phyloP scores from a whole-genome alignment of 2,888 invertebrate genomes.

The Macrophya annulata region DNA sequence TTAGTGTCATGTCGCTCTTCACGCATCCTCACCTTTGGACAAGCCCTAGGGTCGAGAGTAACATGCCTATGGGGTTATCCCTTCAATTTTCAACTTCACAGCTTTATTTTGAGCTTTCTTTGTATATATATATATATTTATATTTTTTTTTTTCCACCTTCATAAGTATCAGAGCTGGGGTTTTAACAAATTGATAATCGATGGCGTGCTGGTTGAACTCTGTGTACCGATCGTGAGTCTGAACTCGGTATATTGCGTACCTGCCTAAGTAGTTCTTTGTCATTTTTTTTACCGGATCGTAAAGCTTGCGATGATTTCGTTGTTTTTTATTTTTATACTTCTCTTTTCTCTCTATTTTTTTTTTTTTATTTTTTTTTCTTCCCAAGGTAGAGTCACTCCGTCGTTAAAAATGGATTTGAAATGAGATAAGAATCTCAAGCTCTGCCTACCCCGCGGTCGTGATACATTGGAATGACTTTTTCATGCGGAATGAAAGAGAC shows the following conservation, averaged over 20 bases:
- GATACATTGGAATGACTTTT: conserved; percentile 55
- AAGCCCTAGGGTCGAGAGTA: conserved; percentile 64
- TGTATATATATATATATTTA: conserved; percentile 13
- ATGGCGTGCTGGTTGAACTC: neutral
- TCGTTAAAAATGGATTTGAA: conserved; percentile 55
- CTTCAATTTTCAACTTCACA: conserved; percentile 14
- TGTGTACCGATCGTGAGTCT: neutral
- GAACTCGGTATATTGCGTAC: conserved; percentile 13
- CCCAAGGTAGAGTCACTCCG: neutral
- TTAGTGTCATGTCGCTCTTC: conserved; percentile 77
- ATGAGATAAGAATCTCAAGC: conserved; percentile 40
- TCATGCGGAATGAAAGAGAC: conserved; percentile 49
- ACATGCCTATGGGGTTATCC: neutral
- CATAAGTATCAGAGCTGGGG: conserved; percentile 25
- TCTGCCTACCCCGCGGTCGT: conserved; percentile 21
- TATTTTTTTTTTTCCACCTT: conserved; percentile 39
- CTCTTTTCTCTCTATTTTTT: neutral
- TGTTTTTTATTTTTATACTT: neutral
- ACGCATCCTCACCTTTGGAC: conserved; percentile 78
- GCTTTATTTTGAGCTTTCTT: conserved; percentile 11
- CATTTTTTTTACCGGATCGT: neutral
- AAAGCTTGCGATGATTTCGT: conserved; percentile 14
- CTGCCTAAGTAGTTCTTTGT: neutral
- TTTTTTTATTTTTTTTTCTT: neutral
- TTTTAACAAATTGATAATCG: conserved; percentile 19